A percentile compares a stretch with the other conserved stretches of the same genome.
Evolutionary conservation across 2,797 vertebrate species (phyloP).

Genomic region (Tangara arthus): DNA sequence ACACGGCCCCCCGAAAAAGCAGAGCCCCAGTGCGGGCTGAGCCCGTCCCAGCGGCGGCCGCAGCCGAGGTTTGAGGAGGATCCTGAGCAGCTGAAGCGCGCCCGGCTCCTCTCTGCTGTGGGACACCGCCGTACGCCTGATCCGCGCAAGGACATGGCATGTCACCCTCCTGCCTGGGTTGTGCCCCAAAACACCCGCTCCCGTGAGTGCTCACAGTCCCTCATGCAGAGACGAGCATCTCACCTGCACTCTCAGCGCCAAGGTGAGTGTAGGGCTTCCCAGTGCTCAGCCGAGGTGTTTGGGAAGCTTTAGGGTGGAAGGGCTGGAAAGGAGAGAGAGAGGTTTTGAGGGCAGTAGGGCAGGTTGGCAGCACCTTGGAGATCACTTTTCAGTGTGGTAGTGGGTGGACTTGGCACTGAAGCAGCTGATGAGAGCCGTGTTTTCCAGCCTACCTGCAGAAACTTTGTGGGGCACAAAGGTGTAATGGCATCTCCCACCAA

Average conservation of each 20-base stretch:
- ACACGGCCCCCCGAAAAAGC: no score
- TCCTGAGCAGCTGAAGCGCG: background rate
- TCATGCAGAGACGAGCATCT: fast-evolving
- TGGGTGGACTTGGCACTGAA: background rate
- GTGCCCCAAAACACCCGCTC: background rate
- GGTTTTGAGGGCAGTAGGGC: no score
- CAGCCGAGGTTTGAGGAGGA: fast-evolving
- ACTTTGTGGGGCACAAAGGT: background rate
- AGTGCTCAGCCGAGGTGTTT: background rate
- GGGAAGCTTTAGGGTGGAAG: background rate
- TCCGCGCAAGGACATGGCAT: fast-evolving
- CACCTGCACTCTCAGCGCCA: fast-evolving
- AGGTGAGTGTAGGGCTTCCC: background rate
- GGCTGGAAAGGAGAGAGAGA: background rate
- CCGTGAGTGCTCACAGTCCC: background rate
- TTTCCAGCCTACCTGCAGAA: background rate
- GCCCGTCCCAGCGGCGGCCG: background rate
- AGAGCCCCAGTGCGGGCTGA: background rate
- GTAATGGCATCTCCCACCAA: background rate
- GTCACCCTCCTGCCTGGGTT: background rate
- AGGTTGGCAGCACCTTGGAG: no score
- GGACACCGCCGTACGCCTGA: fast-evolving
- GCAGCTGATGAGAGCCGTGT: fast-evolving
- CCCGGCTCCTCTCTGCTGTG: background rate
- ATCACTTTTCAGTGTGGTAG: fast-evolving